Evolutionary conservation across 64 coral and sea anemone species (phyloP).

Genomic region (Stichodactyla mertensii): DNA sequence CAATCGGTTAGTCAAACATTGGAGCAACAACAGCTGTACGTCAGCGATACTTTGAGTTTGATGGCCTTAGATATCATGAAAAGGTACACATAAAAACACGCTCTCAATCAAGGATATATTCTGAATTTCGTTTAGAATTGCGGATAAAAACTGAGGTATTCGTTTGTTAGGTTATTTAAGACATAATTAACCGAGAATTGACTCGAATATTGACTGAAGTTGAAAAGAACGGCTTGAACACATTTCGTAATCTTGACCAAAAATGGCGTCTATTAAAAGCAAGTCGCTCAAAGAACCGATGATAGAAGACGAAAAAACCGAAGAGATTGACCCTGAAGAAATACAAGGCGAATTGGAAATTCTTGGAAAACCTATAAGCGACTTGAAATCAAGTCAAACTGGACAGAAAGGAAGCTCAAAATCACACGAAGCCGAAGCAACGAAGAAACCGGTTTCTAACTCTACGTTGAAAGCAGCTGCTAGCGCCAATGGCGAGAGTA

Average conservation of each 20-base stretch:
- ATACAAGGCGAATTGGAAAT: not conserved
- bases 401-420: not conserved
- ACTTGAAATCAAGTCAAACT: not conserved
- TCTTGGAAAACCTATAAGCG: not conserved
- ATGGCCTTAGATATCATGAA: not conserved
- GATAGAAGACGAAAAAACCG: slow-evolving; percentile 21
- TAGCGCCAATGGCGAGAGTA: not conserved
- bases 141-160: not conserved
- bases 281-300: slow-evolving; percentile 11
- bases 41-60: not conserved
- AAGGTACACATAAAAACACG: slow-evolving; percentile 7
- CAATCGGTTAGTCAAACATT: not conserved
- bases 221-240: slow-evolving; percentile 3
- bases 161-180: not conserved
- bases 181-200: slow-evolving; percentile 2
- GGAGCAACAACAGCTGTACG: not conserved
- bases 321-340: slow-evolving; percentile 5
- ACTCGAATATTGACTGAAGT: not conserved
- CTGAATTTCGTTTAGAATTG: not conserved
- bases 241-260: not conserved
- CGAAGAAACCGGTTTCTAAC: slow-evolving; percentile 7
- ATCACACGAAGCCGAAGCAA: not conserved
- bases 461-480: slow-evolving; percentile 7
- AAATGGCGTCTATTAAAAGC: slow-evolving; percentile 19
- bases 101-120: not conserved